Evolutionary conservation across 2,888 invertebrate species (phyloP), one percentile per base, ranked within the genome.

Genomic region (Blastobasis lacticolella): DNA sequence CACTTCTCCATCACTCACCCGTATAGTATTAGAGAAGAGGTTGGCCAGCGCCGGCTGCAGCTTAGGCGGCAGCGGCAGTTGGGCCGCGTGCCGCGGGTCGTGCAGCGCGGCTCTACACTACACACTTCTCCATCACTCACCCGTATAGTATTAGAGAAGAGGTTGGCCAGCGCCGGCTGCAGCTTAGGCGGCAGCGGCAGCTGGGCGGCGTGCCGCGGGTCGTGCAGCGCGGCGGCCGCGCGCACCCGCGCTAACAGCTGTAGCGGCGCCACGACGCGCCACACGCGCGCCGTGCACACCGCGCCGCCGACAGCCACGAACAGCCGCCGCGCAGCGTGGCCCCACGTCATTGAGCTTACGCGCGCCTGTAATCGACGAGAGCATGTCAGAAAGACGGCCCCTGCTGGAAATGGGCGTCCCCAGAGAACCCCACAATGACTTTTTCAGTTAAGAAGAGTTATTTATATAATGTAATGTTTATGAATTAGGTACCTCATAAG

Each of bases 291-390:
- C 57, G 97, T 96, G 81, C 97, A 97, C 66, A 96, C 93, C 68
- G 94, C 93, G 47, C 95, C 94, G 9, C 98, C 98, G 56, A 77
- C 84, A 52, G 78, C 75, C 50, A 99, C 93, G 80, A 99, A 98
- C 61, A 99, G 89, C 38, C 99, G 91, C 63, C 96, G 94, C 75
- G 98, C 99, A 76, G 97, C 97, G 89, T 99, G 98, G 38, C 98
- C 99, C 99, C 99, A 99, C 6, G 98, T 98, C 69, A 99, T 88
- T 1, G 98, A 97, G 49, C 97, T 95, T 50, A 98, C 95, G 5
- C 94, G 93, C 60, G 94, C 91, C 94, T 95, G 71, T 0, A 23
- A 6, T 37, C n/a, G n/a, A n/a, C n/a, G n/a, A n/a, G n/a, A n/a
- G n/a, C n/a, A n/a, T n/a, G n/a, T n/a, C n/a, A n/a, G n/a, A n/a